phyloP scores from a whole-genome alignment of 2,888 invertebrate species.

The Pollenia amentaria region DNA sequence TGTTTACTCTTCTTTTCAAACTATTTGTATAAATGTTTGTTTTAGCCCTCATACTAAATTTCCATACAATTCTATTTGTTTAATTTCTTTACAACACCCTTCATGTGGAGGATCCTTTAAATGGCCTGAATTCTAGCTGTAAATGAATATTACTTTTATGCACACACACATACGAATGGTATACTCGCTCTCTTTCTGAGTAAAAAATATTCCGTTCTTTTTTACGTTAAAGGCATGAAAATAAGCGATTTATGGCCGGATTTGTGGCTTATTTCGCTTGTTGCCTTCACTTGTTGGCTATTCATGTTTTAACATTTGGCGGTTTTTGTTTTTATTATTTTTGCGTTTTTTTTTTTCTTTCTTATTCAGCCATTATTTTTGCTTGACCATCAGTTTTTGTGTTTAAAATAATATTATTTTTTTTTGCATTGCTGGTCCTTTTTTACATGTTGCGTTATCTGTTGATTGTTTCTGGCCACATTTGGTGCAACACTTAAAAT shows the following conservation, averaged over 20 bases:
- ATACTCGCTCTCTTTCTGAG: background rate
- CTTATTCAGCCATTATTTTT: constrained; percentile 33
- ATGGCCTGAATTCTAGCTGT: constrained; percentile 20
- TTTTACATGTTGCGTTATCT: constrained; percentile 72
- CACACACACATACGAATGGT: background rate
- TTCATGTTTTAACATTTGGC: constrained; percentile 46
- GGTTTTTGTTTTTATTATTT: constrained; percentile 24
- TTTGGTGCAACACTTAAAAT: constrained; percentile 61
- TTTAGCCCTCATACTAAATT: constrained; percentile 14
- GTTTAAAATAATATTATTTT: constrained; percentile 44
- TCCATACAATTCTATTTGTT: constrained; percentile 41
- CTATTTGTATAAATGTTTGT: constrained; percentile 29
- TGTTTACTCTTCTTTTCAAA: background rate
- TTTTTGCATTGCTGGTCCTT: constrained; percentile 32
- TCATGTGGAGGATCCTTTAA: constrained; percentile 10
- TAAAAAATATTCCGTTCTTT: constrained; percentile 9
- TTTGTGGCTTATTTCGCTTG: constrained; percentile 75
- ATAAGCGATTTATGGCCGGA: constrained; percentile 76
- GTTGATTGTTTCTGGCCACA: constrained; percentile 71
- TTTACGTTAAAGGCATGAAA: constrained; percentile 63
- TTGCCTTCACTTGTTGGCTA: constrained; percentile 64
- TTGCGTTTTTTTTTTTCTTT: constrained; percentile 31
- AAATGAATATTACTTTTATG: constrained; percentile 36
- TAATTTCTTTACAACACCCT: constrained; percentile 7
- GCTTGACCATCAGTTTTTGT: constrained; percentile 62